These are phyloP conservation scores for Sebastes diaconus DNA, from an alignment of 2,797 vertebrate species.

Conservation along the genomic window DNA sequence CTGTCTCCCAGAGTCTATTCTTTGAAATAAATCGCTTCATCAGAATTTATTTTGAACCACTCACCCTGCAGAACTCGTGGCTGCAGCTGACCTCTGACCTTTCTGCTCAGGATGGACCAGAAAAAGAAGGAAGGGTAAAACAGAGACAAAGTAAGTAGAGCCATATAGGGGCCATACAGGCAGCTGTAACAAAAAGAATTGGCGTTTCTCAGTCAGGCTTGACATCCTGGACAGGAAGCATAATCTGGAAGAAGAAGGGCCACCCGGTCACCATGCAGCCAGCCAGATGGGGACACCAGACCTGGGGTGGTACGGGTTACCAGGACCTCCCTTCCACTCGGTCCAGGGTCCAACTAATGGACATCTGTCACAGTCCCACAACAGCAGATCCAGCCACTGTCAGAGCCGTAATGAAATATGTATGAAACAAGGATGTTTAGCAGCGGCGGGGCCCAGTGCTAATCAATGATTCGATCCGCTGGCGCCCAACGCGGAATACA, in stretches of 20 bases:
- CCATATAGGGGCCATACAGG: background rate
- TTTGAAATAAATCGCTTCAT: background rate
- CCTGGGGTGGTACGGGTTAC: conserved; percentile 68
- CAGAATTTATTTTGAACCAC: background rate
- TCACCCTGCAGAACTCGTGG: background rate
- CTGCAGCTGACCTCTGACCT: background rate
- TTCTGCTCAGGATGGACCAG: background rate
- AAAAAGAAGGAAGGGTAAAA: background rate
- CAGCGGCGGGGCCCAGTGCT: conserved; percentile 37
- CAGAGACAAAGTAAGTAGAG: background rate
- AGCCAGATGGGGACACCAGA: conserved; percentile 80
- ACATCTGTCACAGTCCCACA: conserved; percentile 85
- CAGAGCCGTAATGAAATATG: conserved; percentile 82
- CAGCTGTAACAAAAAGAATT: background rate
- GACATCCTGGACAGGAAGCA: conserved; percentile 33
- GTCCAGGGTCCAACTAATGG: conserved; percentile 75
- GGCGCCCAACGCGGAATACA: conserved; percentile 62
- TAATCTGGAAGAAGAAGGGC: conserved; percentile 40
- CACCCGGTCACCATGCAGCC: conserved; percentile 25
- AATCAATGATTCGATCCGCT: conserved; percentile 82
- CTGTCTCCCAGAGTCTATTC: background rate
- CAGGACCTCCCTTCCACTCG: conserved; percentile 61
- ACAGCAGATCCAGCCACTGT: conserved; percentile 72
- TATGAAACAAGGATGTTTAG: conserved; percentile 82
- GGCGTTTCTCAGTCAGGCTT: background rate